phyloP scores from a whole-genome alignment of 2,113 vertebrate genomes.

The Donacobius atricapilla region DNA sequence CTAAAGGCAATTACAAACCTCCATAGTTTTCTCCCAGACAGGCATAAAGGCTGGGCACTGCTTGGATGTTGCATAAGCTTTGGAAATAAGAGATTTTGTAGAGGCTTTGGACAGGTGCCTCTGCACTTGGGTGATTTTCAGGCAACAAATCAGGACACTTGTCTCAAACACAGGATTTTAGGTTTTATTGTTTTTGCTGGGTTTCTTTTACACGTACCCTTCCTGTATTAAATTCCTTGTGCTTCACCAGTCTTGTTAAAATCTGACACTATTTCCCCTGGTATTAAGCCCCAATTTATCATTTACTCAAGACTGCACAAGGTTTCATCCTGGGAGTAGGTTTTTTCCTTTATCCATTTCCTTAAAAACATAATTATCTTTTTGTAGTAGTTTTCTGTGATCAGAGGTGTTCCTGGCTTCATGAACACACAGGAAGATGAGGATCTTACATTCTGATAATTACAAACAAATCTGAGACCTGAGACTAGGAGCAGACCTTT shows the following conservation, averaged over 20 bases:
- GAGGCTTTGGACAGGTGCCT: neutral
- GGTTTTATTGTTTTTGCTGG: neutral
- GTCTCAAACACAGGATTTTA: neutral
- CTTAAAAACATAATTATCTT: constrained; percentile 7
- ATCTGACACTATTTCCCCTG: constrained; percentile 11
- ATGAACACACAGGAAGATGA: neutral
- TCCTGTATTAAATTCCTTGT: neutral
- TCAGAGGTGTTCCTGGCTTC: neutral
- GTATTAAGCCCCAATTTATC: constrained; percentile 25
- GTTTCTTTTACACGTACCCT: neutral
- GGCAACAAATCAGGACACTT: neutral
- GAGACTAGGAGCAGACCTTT: neutral
- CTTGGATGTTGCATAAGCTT: neutral
- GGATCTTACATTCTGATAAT: constrained; percentile 7
- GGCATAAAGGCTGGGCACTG: neutral
- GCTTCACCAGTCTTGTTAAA: constrained; percentile 3
- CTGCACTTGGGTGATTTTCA: neutral
- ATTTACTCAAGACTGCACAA: constrained; percentile 22
- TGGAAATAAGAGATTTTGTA: neutral
- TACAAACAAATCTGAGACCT: neutral
- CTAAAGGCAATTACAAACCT: neutral
- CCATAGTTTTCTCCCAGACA: neutral
- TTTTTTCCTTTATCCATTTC: constrained; percentile 1
- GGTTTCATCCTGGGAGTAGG: neutral
- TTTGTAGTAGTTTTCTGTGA: constrained; percentile 8